phyloP scores from a whole-genome alignment of 2,888 invertebrate species.

The Euspilapteryx auroguttella region DNA sequence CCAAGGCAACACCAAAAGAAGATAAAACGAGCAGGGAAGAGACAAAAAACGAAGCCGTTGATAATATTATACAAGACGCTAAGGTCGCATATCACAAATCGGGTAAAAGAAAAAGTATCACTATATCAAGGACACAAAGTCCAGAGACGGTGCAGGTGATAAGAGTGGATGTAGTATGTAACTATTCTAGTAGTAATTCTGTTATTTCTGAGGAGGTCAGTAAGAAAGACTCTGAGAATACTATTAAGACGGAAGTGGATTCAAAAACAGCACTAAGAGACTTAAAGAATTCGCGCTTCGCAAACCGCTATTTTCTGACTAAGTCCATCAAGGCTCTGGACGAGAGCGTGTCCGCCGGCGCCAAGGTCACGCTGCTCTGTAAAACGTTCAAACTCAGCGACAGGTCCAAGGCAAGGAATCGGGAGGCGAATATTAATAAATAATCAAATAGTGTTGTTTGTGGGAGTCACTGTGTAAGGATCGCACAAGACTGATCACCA shows the following conservation, averaged over 20 bases:
- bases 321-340: constrained; percentile 39
- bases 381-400: constrained; percentile 42
- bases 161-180: constrained; percentile 49
- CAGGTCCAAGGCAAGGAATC: constrained; percentile 16
- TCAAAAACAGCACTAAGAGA: background rate
- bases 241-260: background rate
- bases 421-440: constrained; percentile 7
- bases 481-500: too few relatives aligned
- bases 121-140: constrained; percentile 41
- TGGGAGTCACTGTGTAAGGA: constrained; percentile 6
- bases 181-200: constrained; percentile 16
- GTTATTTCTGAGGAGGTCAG: background rate
- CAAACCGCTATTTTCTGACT: constrained; percentile 36
- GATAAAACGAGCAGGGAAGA: constrained; percentile 10
- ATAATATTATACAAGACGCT: constrained; percentile 17
- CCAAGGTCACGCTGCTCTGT: constrained; percentile 46
- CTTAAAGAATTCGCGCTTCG: constrained; percentile 20
- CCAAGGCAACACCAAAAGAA: constrained; percentile 6
- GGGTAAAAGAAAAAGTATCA: constrained; percentile 42
- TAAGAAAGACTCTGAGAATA: background rate
- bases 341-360: constrained; percentile 31
- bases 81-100: constrained; percentile 30
- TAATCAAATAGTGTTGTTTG: constrained; percentile 3
- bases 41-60: constrained; percentile 6
- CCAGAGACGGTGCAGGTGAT: constrained; percentile 52